Conservation (phyloP, 2,888 invertebrate genomes). For the Stegana nigrithorax region DNA sequence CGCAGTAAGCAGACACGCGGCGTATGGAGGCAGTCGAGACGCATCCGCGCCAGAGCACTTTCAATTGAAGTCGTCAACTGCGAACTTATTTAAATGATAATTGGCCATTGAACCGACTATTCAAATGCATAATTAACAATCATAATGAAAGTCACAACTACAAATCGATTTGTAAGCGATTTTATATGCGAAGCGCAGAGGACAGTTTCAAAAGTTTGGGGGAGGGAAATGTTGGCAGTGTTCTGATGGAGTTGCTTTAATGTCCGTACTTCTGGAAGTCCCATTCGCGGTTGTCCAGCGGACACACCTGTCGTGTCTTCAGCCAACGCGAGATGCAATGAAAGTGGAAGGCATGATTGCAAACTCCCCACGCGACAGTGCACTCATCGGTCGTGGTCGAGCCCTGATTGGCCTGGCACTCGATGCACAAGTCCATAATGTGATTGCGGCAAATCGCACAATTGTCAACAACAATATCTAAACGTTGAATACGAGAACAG, state of each 20-base stretch:
- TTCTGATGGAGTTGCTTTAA: constrained; percentile 31
- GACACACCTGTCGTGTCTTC: constrained; percentile 98
- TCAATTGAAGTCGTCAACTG: too few species aligned
- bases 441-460: constrained; percentile 99
- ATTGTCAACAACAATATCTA: constrained; percentile 98
- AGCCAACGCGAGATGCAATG: constrained; percentile 99
- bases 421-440: constrained; percentile 99
- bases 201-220: too few species aligned
- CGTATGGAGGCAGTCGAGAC: too few species aligned
- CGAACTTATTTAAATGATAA: too few species aligned
- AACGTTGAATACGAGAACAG: constrained; percentile 26
- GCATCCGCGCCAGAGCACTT: too few species aligned
- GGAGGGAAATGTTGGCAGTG: too few species aligned
- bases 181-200: too few species aligned
- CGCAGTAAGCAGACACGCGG: too few species aligned
- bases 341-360: constrained; percentile 99
- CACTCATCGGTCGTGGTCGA: constrained; percentile 98
- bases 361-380: constrained; percentile 99
- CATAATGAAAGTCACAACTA: too few species aligned
- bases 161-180: too few species aligned
- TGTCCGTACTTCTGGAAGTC: constrained; percentile 95
- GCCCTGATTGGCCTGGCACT: constrained; percentile 97
- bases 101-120: too few species aligned
- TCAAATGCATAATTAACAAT: too few species aligned
- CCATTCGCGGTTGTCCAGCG: constrained; percentile 99